Base-by-base conservation (phyloP, 2,888 invertebrate genomes). In the Adelphocoris suturalis region DNA sequence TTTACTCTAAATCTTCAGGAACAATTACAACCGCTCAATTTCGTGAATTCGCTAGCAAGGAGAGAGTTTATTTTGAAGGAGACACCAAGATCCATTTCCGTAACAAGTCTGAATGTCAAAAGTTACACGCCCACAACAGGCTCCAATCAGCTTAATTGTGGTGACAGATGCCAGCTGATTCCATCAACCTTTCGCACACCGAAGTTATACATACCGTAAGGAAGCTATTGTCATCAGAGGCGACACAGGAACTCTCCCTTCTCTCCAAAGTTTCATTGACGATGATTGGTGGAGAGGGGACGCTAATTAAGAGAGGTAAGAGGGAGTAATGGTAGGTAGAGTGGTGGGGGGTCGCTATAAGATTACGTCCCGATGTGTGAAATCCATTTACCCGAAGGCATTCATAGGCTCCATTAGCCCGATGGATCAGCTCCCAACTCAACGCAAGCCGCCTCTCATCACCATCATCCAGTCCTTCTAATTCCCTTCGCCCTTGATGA, bases 341-440 rank as follows among this genome's bases (percentile, higher is more conserved):
- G 37, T 12, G 57, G 57, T n/a, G 68, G 68, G 11, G 68, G n/a
- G 23, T 68, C 23, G 68, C 23, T 68, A 68, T 68, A 68, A 68
- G 68, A 68, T 68, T 68, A 68, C 68, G 68, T 68, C 27, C 11
- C 23, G 27, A 68, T 68, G 68, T 68, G 68, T 68, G 68, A 68
- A 68, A 68, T 68, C 68, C 68, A 23, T 68, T 23, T 23, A 68
- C 68, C 68, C 68, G 19, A 68, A 68, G 68, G 68, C 68, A 68
- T 68, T 68, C 68, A 68, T 68, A 68, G 68, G 68, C 68, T 68
- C 68, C 68, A 68, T 68, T 68, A 68, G 68, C 68, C 68, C 68
- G 68, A 68, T 68, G 68, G 68, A 68, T 68, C 68, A 68, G n/a
- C 68, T 9, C 68, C 68, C 37, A 2, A 52, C 52, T 52, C 37